These are phyloP conservation scores for Syngnathus acus DNA, from an alignment of 2,797 vertebrate genomes.

Conservation along the genomic window DNA sequence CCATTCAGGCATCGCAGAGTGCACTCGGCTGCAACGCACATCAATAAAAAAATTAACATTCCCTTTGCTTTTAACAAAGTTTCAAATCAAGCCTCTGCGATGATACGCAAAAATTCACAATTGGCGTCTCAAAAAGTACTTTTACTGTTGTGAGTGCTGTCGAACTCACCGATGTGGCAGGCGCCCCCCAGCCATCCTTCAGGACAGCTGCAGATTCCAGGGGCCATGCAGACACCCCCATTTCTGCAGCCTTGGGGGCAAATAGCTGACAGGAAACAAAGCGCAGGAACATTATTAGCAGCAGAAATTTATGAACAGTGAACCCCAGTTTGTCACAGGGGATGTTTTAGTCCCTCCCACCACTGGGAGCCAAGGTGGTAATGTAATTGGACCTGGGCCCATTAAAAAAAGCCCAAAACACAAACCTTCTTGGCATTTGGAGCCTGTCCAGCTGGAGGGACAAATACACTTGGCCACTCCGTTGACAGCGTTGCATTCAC, in stretches of 20 bases:
- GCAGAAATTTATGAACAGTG: background rate
- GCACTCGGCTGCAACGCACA: slow-evolving; percentile 68
- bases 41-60: background rate
- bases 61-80: too few species aligned
- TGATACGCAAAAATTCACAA: too few species aligned
- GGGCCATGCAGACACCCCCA: slow-evolving; percentile 77
- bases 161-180: slow-evolving; percentile 75
- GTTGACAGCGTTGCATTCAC: slow-evolving; percentile 74
- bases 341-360: background rate
- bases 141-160: background rate
- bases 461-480: slow-evolving; percentile 78
- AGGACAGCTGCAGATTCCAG: slow-evolving; percentile 83
- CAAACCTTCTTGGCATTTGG: slow-evolving; percentile 80
- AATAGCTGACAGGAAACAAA: slow-evolving; percentile 59
- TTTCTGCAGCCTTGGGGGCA: slow-evolving; percentile 82
- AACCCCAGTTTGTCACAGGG: background rate
- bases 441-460: slow-evolving; percentile 78
- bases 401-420: slow-evolving; percentile 14
- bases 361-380: background rate
- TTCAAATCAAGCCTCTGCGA: too few species aligned
- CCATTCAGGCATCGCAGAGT: slow-evolving; percentile 71
- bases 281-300: slow-evolving; percentile 7
- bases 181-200: slow-evolving; percentile 81
- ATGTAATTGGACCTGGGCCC: background rate
- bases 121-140: background rate